A percentile compares a stretch with the other conserved stretches of the same genome.
Evolutionary conservation across 2,888 invertebrate genomes (phyloP).

Genomic region (Trichogramma evanescens): DNA sequence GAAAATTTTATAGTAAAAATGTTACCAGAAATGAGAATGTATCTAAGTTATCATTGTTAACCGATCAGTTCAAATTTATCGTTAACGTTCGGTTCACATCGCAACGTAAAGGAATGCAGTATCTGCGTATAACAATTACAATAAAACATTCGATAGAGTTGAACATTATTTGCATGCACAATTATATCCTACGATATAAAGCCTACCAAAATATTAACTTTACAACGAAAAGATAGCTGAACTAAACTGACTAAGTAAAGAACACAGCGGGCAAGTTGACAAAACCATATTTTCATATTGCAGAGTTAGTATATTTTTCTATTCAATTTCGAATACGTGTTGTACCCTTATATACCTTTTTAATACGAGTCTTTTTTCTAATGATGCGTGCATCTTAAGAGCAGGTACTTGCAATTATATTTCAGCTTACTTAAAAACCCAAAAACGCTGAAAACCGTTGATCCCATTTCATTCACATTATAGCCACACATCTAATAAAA

Average conservation of each 20-base stretch:
- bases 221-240: constrained; percentile 9
- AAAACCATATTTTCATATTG: constrained; percentile 14
- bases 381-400: constrained; percentile 7
- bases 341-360: not conserved
- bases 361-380: not conserved
- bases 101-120: too few species aligned
- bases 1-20: too few species aligned
- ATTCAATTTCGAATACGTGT: not conserved
- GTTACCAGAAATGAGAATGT: too few species aligned
- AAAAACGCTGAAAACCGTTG: constrained; percentile 6
- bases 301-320: constrained; percentile 4
- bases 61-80: too few species aligned
- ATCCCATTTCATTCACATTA: not conserved
- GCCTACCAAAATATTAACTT: constrained; percentile 17
- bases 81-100: too few species aligned
- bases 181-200: too few species aligned
- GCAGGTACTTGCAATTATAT: not conserved
- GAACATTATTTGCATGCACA: too few species aligned
- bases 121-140: too few species aligned
- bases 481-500: constrained; percentile 7
- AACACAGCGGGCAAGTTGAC: constrained; percentile 20
- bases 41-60: too few species aligned
- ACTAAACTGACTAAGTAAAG: constrained; percentile 20
- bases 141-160: too few species aligned
- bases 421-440: not conserved